These are phyloP conservation scores for Eupelmus urozonus DNA, from an alignment of 2,888 invertebrate genomes.

Conservation along the genomic window DNA sequence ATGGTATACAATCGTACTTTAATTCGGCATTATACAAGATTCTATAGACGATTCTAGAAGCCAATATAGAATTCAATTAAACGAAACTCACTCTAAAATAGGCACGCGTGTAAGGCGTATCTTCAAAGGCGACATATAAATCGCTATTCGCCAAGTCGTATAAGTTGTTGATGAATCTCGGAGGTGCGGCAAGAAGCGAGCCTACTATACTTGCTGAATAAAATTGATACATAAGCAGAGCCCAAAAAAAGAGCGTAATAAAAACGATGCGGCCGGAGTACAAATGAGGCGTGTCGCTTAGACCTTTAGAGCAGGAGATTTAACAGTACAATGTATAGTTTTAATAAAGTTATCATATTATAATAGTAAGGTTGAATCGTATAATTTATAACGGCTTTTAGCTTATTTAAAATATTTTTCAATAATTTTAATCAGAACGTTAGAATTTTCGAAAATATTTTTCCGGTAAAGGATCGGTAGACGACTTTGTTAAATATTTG, in stretches of 20 bases:
- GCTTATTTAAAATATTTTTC: no score
- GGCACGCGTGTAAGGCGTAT: slow-evolving; percentile 70
- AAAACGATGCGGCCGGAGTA: slow-evolving; percentile 76
- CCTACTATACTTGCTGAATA: slow-evolving; percentile 75
- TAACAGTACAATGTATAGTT: background rate
- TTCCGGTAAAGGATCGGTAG: no score
- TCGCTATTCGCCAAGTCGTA: slow-evolving; percentile 71
- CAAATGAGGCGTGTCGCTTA: slow-evolving; percentile 75
- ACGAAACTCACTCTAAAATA: slow-evolving; percentile 66
- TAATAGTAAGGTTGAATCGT: background rate
- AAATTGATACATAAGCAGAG: slow-evolving; percentile 73
- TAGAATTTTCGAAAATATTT: no score
- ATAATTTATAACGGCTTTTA: background rate
- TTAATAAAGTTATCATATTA: background rate
- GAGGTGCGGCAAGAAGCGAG: slow-evolving; percentile 70
- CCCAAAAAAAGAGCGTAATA: slow-evolving; percentile 70
- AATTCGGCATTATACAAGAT: no score
- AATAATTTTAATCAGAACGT: no score
- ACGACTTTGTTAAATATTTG: no score
- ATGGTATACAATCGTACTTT: no score
- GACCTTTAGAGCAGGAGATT: slow-evolving; percentile 74
- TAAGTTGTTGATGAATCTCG: slow-evolving; percentile 71
- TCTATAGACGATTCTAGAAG: no score
- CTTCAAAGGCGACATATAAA: slow-evolving; percentile 71
- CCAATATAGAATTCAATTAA: no score